Base-by-base conservation (phyloP, 2,888 invertebrate species). In the Torymus auratus region DNA sequence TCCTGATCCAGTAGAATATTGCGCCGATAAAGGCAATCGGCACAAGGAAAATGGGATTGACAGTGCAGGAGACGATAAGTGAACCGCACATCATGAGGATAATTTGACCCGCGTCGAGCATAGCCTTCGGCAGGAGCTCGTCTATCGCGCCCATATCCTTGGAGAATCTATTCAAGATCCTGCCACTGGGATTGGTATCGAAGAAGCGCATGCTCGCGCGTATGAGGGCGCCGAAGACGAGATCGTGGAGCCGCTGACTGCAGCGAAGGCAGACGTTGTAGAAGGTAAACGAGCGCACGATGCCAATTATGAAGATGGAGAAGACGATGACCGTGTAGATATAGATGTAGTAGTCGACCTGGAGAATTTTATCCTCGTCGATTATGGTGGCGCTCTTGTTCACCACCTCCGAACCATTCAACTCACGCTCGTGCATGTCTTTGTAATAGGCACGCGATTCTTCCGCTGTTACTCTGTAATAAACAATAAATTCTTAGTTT, bases 141-240 rank as follows among this genome's bases (percentile, higher is more conserved):
- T 96, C 96, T 88, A 96, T 94, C 0, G 94, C 93, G 0, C 96
- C 96, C 87, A 96, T 94, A 87, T 97, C 97, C 88, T 96, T 97
- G 0, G 96, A 95, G 87, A 97, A 96, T 83, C 97, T 92, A 88
- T 96, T 96, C 64, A 97, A 92, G 83, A 97, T 96, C 73, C 95
- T 92, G 55, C 96, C 95, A 85, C 95, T 94, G 2, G 97, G 96
- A 89, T 97, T 97, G 0, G 94, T 94, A 86, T 97, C 96, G 88
- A 97, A 98, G 90, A 97, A 97, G 78, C 93, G 88, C 92, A 95
- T 94, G 1, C 92, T 92, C 0, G 93, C 91, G 74, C 92, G 87
- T 17, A 94, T 91, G 12, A 94, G 88, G 12, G 92, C 89, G 5
- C 88, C 84, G 85, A 94, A 94, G 91, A 93, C 93, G 65, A 85